Conservation (phyloP, 1,140 invertebrate genomes). For the Dysdera silvatica region DNA sequence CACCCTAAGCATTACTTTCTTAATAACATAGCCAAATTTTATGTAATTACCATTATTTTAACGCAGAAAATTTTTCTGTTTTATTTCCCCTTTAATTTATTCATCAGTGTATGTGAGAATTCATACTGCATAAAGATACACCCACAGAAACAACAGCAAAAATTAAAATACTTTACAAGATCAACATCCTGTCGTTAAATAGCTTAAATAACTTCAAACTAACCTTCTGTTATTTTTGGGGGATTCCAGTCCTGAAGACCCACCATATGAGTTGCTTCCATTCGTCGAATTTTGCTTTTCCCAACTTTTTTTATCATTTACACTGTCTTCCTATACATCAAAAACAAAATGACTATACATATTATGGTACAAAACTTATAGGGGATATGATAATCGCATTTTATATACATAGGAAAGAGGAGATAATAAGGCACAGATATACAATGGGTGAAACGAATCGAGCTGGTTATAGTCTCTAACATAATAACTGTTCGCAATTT, state of each 20-base stretch:
- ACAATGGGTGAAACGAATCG: too few species aligned
- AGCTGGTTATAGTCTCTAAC: too few species aligned
- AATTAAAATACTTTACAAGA: background rate
- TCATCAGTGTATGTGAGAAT: too few species aligned
- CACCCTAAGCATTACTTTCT: too few species aligned
- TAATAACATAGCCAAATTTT: too few species aligned
- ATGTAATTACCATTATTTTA: too few species aligned
- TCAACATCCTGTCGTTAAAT: background rate
- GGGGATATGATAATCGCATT: too few species aligned
- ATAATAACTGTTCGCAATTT: too few species aligned
- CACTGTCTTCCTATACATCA: constrained; percentile 10
- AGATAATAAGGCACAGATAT: too few species aligned
- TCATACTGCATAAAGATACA: too few species aligned
- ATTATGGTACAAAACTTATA: too few species aligned
- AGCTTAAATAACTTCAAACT: background rate
- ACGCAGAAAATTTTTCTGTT: background rate
- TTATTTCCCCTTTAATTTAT: background rate
- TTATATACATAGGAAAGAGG: too few species aligned
- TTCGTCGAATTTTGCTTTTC: constrained; percentile 17
- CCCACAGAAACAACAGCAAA: background rate
- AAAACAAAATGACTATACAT: background rate
- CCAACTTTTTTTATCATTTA: constrained; percentile 18
- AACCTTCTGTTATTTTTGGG: constrained; percentile 21
- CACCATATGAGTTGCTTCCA: constrained; percentile 26
- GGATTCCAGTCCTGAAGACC: constrained; percentile 25